These are phyloP conservation scores for Pseudochaenichthys georgianus DNA, from an alignment of 2,797 vertebrate genomes.

Conservation along the genomic window DNA sequence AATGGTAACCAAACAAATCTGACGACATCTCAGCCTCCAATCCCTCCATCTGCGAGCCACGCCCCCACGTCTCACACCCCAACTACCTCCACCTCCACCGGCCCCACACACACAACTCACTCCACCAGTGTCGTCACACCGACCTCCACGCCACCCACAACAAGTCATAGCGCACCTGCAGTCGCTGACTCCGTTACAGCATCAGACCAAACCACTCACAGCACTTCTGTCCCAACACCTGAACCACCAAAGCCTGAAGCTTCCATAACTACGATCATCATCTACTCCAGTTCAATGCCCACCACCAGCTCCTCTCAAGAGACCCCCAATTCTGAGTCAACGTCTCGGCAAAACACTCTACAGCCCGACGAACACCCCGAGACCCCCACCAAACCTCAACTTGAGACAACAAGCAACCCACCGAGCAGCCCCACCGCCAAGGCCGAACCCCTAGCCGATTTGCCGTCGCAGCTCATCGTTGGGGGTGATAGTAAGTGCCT, in stretches of 20 bases:
- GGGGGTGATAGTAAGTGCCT: slow-evolving; percentile 71
- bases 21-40: not conserved
- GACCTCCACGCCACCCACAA: not conserved
- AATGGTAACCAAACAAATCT: slow-evolving; percentile 5
- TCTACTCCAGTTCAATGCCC: slow-evolving; percentile 4
- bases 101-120: not conserved
- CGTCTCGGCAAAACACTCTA: slow-evolving; percentile 3
- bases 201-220: not conserved
- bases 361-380: not conserved
- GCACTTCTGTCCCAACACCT: not conserved
- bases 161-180: rapidly evolving
- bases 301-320: slow-evolving; percentile 6
- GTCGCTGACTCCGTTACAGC: not conserved
- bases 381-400: not conserved
- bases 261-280: not conserved
- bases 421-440: slow-evolving; percentile 40
- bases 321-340: not conserved
- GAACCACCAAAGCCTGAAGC: not conserved
- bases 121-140: not conserved
- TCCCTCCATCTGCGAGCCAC: slow-evolving; percentile 2
- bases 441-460: slow-evolving; percentile 32
- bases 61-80: not conserved
- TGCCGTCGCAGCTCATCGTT: slow-evolving; percentile 74
- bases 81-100: not conserved
- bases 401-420: not conserved